phyloP scores from a whole-genome alignment of 2,888 invertebrate genomes.

The Xestia ashworthii region DNA sequence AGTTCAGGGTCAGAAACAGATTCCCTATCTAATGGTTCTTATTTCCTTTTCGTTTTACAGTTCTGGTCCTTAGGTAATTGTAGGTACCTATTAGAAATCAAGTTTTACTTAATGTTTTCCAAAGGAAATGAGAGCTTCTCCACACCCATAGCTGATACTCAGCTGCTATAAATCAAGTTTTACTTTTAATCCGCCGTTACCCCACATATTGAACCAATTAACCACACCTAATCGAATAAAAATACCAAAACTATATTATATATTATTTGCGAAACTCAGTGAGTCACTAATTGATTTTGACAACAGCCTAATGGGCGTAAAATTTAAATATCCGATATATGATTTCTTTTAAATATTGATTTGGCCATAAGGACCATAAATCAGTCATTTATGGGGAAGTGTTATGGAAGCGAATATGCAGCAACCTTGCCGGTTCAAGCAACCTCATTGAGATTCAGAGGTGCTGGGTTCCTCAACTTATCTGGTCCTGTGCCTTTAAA shows the following conservation, averaged over 20 bases:
- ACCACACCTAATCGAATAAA: constrained; percentile 28
- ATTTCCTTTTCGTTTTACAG: not conserved
- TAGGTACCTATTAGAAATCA: not conserved
- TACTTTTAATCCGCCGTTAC: constrained; percentile 18
- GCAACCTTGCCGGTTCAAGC: constrained; percentile 58
- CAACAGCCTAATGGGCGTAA: constrained; percentile 33
- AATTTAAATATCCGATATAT: constrained; percentile 15
- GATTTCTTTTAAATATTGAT: constrained; percentile 44
- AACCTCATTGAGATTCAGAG: constrained; percentile 69
- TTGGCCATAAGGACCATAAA: constrained; percentile 55
- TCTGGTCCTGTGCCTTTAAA: constrained; percentile 55
- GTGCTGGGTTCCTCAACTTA: constrained; percentile 29
- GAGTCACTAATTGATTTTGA: constrained; percentile 39
- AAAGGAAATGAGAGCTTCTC: not conserved
- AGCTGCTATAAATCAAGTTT: constrained; percentile 8
- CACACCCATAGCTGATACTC: not conserved
- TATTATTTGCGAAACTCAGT: constrained; percentile 18
- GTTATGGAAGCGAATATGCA: constrained; percentile 20
- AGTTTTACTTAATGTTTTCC: not conserved
- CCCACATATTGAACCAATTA: constrained; percentile 11
- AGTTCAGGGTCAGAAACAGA: not conserved
- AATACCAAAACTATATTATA: constrained; percentile 27
- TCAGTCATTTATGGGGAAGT: constrained; percentile 55
- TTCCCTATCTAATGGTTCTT: not conserved
- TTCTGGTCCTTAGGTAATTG: too few species aligned